Percentiles rank a stretch among this genome's conserved stretches.
These are phyloP conservation scores for Platysternon megacephalum DNA, from an alignment of 2,113 vertebrate genomes.

Conservation along the genomic window DNA sequence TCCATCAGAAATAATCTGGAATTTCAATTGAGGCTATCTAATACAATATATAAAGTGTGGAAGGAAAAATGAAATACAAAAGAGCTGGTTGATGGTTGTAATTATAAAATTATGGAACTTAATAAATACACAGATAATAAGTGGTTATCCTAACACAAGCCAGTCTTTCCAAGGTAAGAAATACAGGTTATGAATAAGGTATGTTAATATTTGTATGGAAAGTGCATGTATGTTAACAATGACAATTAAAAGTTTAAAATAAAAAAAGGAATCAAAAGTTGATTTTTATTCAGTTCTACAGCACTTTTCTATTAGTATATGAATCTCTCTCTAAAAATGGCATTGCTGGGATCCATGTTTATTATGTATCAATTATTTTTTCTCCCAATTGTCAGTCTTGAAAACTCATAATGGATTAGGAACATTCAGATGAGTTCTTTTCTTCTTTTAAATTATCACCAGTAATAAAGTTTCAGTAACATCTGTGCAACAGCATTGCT, in stretches of 20 bases:
- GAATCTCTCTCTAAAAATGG: not conserved
- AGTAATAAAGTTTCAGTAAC: not conserved
- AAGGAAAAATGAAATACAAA: not conserved
- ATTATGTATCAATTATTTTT: not conserved
- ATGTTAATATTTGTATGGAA: not conserved
- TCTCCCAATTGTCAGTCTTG: not conserved
- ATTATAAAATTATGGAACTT: no score
- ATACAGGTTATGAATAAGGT: not conserved
- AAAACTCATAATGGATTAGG: not conserved
- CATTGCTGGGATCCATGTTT: not conserved
- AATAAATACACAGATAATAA: no score
- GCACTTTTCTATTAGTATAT: not conserved
- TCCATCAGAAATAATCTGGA: not conserved
- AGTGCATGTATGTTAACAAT: not conserved
- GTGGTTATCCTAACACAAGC: not conserved
- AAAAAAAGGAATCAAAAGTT: not conserved
- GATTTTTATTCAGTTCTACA: not conserved
- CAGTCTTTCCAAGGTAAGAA: no score
- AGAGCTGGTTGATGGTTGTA: no score
- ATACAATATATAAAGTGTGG: not conserved
- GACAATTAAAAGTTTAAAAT: not conserved
- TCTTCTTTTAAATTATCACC: not conserved
- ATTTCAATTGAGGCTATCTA: conserved; percentile 13
- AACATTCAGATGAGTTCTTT: not conserved
- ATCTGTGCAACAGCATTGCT: not conserved